Evolutionary conservation across 2,797 vertebrate species (phyloP).

Genomic region (Carduelis carduelis): DNA sequence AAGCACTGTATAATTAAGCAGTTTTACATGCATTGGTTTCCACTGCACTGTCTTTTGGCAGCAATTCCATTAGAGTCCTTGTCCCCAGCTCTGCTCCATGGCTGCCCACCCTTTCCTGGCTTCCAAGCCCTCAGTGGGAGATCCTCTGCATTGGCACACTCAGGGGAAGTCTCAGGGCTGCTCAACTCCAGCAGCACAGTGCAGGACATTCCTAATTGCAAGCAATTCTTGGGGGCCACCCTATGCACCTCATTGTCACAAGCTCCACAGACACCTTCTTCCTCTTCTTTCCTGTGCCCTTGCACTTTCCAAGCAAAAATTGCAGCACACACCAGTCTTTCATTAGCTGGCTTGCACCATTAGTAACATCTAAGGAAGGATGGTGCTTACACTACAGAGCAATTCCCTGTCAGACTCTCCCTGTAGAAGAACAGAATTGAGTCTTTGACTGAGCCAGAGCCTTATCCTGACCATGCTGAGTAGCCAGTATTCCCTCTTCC

Average conservation of each 20-base stretch:
- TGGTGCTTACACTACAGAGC: not conserved
- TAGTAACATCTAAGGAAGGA: not conserved
- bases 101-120: not conserved
- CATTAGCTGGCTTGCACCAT: not conserved
- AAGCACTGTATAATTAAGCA: slow-evolving; percentile 17
- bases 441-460: not conserved
- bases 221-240: not conserved
- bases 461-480: not conserved
- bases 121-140: not conserved
- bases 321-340: not conserved
- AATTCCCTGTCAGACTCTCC: not conserved
- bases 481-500: not conserved
- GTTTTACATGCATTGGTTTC: not conserved
- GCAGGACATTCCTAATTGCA: not conserved
- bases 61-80: not conserved
- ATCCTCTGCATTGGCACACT: rapidly evolving
- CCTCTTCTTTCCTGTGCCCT: rapidly evolving
- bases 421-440: not conserved
- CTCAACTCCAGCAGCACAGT: rapidly evolving
- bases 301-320: not conserved
- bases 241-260: not conserved
- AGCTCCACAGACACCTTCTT: not conserved
- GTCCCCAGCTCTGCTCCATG: not conserved
- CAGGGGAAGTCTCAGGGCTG: not conserved
- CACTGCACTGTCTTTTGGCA: not conserved